Percentiles rank a stretch among this genome's conserved stretches.
phyloP scores from a whole-genome alignment of 2,113 vertebrate species.

The Neolamprologus kungweensis region DNA sequence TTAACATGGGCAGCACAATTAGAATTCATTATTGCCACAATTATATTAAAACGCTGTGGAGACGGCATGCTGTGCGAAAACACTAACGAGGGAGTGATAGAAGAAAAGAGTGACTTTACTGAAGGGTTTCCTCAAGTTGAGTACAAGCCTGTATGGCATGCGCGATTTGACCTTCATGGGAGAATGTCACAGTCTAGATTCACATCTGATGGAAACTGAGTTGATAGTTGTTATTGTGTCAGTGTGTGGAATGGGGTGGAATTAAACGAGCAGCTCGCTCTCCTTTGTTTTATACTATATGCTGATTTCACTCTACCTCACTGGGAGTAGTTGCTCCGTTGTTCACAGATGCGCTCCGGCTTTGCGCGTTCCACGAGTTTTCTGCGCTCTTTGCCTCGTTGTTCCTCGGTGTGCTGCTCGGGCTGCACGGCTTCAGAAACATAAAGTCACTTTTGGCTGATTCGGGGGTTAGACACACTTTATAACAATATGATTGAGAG shows the following conservation, averaged over 20 bases:
- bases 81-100: neutral
- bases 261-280: neutral
- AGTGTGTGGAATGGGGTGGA: neutral
- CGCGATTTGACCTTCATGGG: conserved; percentile 50
- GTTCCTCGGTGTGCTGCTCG: conserved; percentile 71
- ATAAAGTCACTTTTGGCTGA: conserved; percentile 90
- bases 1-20: neutral
- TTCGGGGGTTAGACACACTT: conserved; percentile 84
- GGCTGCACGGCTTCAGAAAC: conserved; percentile 88
- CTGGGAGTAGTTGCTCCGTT: conserved; percentile 75
- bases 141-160: neutral
- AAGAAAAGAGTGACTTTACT: neutral
- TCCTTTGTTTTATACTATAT: neutral
- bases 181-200: conserved; percentile 19
- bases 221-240: neutral
- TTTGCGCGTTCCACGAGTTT: conserved; percentile 70
- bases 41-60: neutral
- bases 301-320: conserved; percentile 65
- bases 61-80: neutral
- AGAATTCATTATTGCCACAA: neutral
- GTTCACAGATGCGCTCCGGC: conserved; percentile 60
- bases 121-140: neutral
- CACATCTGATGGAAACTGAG: neutral
- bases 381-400: conserved; percentile 76
- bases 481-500: conserved; percentile 84